These are phyloP conservation scores for Hirtodrosophila cameraria DNA, from an alignment of 2,888 invertebrate species.

Conservation along the genomic window DNA sequence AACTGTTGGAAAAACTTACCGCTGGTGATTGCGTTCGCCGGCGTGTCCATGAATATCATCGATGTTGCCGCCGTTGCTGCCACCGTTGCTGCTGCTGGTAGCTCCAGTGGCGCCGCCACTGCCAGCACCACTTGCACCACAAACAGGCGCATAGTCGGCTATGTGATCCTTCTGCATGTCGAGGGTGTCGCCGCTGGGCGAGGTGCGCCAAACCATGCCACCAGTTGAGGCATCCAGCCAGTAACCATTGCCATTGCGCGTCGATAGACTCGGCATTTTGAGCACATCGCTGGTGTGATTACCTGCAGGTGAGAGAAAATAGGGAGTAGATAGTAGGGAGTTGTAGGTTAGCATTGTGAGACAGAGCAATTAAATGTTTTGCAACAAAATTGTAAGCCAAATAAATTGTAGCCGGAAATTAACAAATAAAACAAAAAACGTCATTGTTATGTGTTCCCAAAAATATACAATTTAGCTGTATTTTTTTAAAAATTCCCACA, in stretches of 20 bases:
- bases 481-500: background rate
- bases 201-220: constrained; percentile 84
- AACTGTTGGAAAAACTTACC: constrained; percentile 67
- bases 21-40: constrained; percentile 80
- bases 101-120: constrained; percentile 53
- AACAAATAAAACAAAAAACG: constrained; percentile 55
- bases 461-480: constrained; percentile 9
- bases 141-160: constrained; percentile 84
- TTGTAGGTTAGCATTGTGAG: constrained; percentile 23
- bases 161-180: constrained; percentile 84
- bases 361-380: constrained; percentile 77
- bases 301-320: constrained; percentile 73
- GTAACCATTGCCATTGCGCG: constrained; percentile 83
- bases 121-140: constrained; percentile 72
- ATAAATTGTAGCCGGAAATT: constrained; percentile 69
- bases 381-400: constrained; percentile 70
- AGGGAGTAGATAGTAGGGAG: background rate
- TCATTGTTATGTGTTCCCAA: constrained; percentile 35
- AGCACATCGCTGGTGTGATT: constrained; percentile 84
- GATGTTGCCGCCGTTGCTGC: constrained; percentile 47
- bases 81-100: constrained; percentile 39
- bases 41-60: constrained; percentile 73
- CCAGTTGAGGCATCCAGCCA: constrained; percentile 84
- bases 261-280: constrained; percentile 84
- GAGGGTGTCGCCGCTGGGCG: constrained; percentile 81